Evolutionary conservation across 2,113 vertebrate genomes (phyloP), one percentile per base, ranked within the genome.

Genomic region (Apeltes quadracus): DNA sequence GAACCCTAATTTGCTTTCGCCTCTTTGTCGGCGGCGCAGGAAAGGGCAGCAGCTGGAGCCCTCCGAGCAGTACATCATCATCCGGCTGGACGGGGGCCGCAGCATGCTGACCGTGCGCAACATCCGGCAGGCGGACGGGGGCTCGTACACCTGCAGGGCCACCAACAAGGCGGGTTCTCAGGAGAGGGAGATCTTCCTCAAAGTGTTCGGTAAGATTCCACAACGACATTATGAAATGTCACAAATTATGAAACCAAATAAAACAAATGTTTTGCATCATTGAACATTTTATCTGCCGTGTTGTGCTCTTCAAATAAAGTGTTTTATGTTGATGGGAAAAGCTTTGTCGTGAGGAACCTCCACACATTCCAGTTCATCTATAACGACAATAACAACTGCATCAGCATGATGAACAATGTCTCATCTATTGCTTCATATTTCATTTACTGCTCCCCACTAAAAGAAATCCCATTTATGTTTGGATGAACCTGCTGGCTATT

Each of bases 151-250:
- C 50, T 99, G 98, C 86, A 95, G 82, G 79, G 97, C 97, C 72
- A 94, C 92, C 86, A 99, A 98, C 87, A 99, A 98, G 90, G 97
- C 97, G 0, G 97, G 97, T 23, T 93, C 93, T 70, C 94, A 95
- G 81, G 96, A 96, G 69, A 94, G 93, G 23, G 95, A 97, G 83
- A 93, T 96, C 11, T 94, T 96, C 65, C 95, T 99, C 67, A 97
- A 98, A 89, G 98, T 99, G 85, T 99, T 99, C 66, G 96, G 98
- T 99, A 93, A 96, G n/a, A n/a, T n/a, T n/a, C n/a, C n/a, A n/a
- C n/a, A n/a, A n/a, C n/a, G n/a, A n/a, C n/a, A n/a, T n/a, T n/a
- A n/a, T n/a, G n/a, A n/a, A n/a, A n/a, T n/a, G n/a, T n/a, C n/a
- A n/a, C n/a, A n/a, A n/a, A n/a, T n/a, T n/a, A n/a, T n/a, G n/a